Evolutionary conservation across 2,797 vertebrate genomes (phyloP).

Genomic region (Notolabrus celidotus): DNA sequence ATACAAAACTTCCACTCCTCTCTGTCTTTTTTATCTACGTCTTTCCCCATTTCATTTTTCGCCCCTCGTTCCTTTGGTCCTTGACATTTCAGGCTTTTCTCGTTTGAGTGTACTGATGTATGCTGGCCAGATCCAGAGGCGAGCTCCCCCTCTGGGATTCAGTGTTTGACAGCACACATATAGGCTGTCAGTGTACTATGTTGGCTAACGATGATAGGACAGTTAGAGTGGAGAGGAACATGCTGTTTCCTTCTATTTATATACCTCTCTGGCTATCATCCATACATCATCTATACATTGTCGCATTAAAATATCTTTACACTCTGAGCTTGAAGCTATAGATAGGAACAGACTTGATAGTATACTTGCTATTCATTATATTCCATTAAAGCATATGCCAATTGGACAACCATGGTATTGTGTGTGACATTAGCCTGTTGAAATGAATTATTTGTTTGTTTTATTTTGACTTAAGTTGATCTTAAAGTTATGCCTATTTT

Average conservation of each 20-base stretch:
- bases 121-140: constrained; percentile 67
- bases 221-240: constrained; percentile 67
- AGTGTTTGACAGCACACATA: constrained; percentile 78
- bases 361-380: constrained; percentile 20
- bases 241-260: constrained; percentile 49
- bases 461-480: constrained; percentile 36
- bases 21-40: constrained; percentile 70
- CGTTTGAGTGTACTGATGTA: constrained; percentile 71
- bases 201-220: constrained; percentile 78
- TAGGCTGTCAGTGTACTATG: constrained; percentile 70
- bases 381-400: constrained; percentile 19
- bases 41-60: constrained; percentile 70
- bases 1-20: constrained; percentile 79
- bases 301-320: constrained; percentile 21
- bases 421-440: constrained; percentile 33
- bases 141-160: constrained; percentile 71
- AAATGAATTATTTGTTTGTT: constrained; percentile 53
- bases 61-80: constrained; percentile 73
- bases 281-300: constrained; percentile 9
- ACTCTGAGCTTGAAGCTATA: constrained; percentile 3
- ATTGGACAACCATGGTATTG: constrained; percentile 31
- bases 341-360: constrained; percentile 20
- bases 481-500: too few relatives aligned
- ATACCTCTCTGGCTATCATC: constrained; percentile 49
- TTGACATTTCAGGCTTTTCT: constrained; percentile 75